Percentiles rank a stretch among this genome's conserved stretches.
Conservation (phyloP, 2,888 invertebrate genomes). For the Abrostola tripartita region DNA sequence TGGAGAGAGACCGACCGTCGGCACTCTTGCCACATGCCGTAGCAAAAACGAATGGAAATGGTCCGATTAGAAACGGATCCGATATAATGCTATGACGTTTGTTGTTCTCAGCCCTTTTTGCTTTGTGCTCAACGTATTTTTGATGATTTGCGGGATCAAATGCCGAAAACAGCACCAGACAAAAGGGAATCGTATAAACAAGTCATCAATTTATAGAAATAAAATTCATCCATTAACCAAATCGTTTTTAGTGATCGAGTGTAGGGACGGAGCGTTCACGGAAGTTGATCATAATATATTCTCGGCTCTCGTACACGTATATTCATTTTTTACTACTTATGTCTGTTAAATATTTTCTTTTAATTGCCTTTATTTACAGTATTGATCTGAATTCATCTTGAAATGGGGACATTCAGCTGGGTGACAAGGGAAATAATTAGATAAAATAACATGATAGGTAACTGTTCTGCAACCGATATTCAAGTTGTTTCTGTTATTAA, state of each 20-base stretch:
- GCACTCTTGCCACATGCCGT: constrained; percentile 80
- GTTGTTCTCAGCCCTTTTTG: constrained; percentile 81
- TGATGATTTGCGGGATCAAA: constrained; percentile 76
- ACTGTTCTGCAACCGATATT: too few species aligned
- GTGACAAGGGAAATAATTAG: too few species aligned
- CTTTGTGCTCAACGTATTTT: constrained; percentile 68
- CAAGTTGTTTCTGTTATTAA: too few species aligned
- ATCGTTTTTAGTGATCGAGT: constrained; percentile 43
- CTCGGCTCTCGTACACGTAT: constrained; percentile 32
- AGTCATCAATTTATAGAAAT: constrained; percentile 64
- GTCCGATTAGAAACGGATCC: constrained; percentile 84
- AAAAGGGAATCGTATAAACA: constrained; percentile 61
- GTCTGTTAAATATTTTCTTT: background rate
- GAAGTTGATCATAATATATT: constrained; percentile 38
- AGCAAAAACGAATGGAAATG: constrained; percentile 85
- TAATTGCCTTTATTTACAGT: too few species aligned
- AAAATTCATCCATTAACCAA: constrained; percentile 52
- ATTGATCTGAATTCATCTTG: too few species aligned
- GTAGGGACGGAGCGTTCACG: constrained; percentile 40
- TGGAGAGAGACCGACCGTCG: constrained; percentile 70
- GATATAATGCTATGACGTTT: constrained; percentile 75
- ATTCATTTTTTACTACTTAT: background rate
- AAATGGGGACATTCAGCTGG: too few species aligned
- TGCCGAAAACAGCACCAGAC: constrained; percentile 61
- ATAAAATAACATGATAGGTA: too few species aligned